phyloP scores from a whole-genome alignment of 2,888 invertebrate species.

The Epirrhoe alternata region DNA sequence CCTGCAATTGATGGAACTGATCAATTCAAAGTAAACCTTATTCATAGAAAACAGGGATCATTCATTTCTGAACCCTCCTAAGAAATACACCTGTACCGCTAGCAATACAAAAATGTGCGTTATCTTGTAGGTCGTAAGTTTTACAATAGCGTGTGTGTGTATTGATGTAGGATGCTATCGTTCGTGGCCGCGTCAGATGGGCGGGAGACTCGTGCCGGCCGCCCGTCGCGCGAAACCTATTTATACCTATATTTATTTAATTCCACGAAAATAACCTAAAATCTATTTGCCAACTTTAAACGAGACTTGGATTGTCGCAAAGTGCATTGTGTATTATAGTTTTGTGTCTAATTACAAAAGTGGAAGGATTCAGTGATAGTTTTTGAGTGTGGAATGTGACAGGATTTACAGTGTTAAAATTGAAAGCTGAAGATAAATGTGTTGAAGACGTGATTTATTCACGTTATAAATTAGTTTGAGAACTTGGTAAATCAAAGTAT shows the following conservation, averaged over 20 bases:
- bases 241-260: conserved; percentile 18
- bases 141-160: conserved; percentile 2
- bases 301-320: neutral
- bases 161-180: conserved; percentile 9
- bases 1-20: neutral
- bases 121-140: neutral
- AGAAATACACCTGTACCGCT: neutral
- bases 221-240: conserved; percentile 57
- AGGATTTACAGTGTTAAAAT: neutral
- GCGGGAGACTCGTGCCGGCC: conserved; percentile 64
- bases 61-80: neutral
- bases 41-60: neutral
- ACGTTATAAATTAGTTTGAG: conserved; percentile 11
- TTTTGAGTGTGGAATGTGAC: neutral
- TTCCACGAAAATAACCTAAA: conserved; percentile 22
- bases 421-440: neutral
- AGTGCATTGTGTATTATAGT: neutral
- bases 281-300: conserved; percentile 1
- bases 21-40: neutral
- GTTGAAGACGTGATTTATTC: conserved; percentile 3
- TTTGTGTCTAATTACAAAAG: neutral
- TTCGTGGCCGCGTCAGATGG: conserved; percentile 63
- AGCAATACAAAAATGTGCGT: neutral
- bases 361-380: conserved; percentile 4
- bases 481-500: conserved; percentile 11